Percentiles rank a stretch among this genome's conserved stretches.
These are phyloP conservation scores for Nemopilema nomurai DNA, from an alignment of 30 jellyfish, hydroid and myxozoan genomes.

Conservation along the genomic window DNA sequence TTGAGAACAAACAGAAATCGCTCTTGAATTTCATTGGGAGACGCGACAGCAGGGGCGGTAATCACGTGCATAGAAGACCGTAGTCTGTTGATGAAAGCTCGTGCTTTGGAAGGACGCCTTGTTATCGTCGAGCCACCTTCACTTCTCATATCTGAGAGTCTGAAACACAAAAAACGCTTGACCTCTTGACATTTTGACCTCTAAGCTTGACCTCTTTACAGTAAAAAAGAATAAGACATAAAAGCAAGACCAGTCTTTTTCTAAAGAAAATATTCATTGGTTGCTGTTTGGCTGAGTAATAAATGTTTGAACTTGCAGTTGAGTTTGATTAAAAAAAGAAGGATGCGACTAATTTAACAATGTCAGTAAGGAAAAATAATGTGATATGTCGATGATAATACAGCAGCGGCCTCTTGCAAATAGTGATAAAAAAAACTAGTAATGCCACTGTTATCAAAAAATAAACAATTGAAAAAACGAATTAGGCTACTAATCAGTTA, in stretches of 20 bases:
- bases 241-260: too few species aligned
- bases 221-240: too few species aligned
- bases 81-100: constrained; percentile 59
- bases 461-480: too few species aligned
- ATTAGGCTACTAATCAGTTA: neutral
- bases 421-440: too few species aligned
- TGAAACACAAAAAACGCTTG: neutral
- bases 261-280: neutral
- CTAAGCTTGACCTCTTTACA: neutral
- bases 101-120: constrained; percentile 72
- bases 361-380: too few species aligned
- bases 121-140: constrained; percentile 26
- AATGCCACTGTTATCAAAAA: too few species aligned
- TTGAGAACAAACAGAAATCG: constrained; percentile 65
- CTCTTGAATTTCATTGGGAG: constrained; percentile 90
- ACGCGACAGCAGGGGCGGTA: constrained; percentile 77
- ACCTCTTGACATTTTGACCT: neutral
- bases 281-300: too few species aligned
- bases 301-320: too few species aligned
- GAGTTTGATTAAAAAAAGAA: too few species aligned
- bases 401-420: too few species aligned
- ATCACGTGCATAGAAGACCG: constrained; percentile 74
- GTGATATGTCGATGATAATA: too few species aligned
- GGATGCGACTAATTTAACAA: too few species aligned
- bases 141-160: constrained; percentile 11